phyloP scores from a whole-genome alignment of 2,797 vertebrate genomes.

The Cyprinodon diabolis region DNA sequence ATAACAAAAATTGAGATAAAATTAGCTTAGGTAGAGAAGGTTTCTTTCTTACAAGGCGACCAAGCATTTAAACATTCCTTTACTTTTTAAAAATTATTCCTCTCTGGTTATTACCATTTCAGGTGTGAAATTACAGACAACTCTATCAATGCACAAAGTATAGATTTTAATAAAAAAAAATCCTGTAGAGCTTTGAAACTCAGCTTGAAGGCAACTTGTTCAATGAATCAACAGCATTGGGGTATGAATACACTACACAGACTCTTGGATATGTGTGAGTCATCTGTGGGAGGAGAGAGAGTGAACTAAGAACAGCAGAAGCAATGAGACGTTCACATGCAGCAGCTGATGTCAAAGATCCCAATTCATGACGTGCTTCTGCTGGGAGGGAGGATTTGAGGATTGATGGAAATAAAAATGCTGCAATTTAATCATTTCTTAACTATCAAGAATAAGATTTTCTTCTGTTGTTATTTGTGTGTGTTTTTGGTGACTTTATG shows the following conservation, averaged over 20 bases:
- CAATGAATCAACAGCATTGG: slow-evolving; percentile 55
- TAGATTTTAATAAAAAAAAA: not conserved
- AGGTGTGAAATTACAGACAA: not conserved
- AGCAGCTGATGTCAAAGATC: slow-evolving; percentile 25
- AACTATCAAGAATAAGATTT: slow-evolving; percentile 15
- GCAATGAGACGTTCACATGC: slow-evolving; percentile 49
- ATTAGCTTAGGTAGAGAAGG: too few species aligned
- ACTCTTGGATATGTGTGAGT: slow-evolving; percentile 58
- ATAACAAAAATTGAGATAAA: not conserved
- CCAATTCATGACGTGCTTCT: slow-evolving; percentile 43
- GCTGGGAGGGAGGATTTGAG: slow-evolving; percentile 45
- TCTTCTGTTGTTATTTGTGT: not conserved
- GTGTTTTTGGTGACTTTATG: not conserved
- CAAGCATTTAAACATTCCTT: not conserved
- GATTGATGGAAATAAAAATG: slow-evolving; percentile 55
- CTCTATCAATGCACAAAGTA: not conserved
- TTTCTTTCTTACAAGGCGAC: not conserved
- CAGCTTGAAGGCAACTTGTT: slow-evolving; percentile 33
- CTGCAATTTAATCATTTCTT: slow-evolving; percentile 47
- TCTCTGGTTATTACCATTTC: not conserved
- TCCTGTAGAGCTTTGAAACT: not conserved
- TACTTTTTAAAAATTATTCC: not conserved
- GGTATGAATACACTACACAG: slow-evolving; percentile 33
- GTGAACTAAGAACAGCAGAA: slow-evolving; percentile 43
- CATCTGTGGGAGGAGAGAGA: slow-evolving; percentile 68